Evolutionary conservation across 2,113 vertebrate genomes (phyloP).

Genomic region (Eira barbara): DNA sequence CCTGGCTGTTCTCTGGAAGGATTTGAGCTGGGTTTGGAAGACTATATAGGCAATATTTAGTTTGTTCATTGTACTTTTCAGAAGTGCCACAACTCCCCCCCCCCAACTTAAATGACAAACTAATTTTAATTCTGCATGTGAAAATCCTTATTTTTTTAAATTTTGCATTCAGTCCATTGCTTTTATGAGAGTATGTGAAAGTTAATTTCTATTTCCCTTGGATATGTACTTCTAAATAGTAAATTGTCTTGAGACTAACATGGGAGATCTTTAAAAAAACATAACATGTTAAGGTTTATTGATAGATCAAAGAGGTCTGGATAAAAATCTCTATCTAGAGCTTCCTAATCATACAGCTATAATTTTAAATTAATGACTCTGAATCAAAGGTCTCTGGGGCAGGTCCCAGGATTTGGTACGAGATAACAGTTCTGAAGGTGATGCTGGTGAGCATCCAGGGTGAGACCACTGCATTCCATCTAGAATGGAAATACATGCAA

Average conservation of each 20-base stretch:
- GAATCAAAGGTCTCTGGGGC: background rate
- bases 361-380: constrained; percentile 58
- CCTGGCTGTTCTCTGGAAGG: background rate
- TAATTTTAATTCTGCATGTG: constrained; percentile 38
- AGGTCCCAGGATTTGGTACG: background rate
- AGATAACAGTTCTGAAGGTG: background rate
- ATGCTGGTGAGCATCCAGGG: background rate
- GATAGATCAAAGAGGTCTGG: constrained; percentile 56
- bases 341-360: constrained; percentile 32
- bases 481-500: background rate
- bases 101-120: background rate
- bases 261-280: constrained; percentile 47
- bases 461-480: background rate
- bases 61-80: constrained; percentile 41
- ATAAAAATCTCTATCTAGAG: constrained; percentile 41
- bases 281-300: constrained; percentile 56
- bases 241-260: constrained; percentile 49
- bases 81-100: background rate
- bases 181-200: constrained; percentile 56
- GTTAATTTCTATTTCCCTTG: constrained; percentile 54
- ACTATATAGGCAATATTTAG: background rate
- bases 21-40: background rate
- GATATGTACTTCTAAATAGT: constrained; percentile 37
- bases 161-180: constrained; percentile 50
- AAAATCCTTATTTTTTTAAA: constrained; percentile 41